Evolutionary conservation across 2,797 vertebrate genomes (phyloP).

Genomic region (Enteromius trimaculatus): DNA sequence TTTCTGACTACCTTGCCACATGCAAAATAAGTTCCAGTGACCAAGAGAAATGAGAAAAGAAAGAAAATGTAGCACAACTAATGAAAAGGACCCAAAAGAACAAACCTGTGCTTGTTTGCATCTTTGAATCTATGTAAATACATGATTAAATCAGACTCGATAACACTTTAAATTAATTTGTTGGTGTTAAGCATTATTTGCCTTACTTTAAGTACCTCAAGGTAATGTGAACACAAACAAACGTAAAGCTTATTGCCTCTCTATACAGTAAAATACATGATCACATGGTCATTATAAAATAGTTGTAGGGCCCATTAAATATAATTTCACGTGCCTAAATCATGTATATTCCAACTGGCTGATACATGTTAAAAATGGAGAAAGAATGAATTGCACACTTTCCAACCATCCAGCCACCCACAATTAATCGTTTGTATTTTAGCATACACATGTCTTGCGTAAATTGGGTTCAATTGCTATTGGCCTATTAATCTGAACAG

Average conservation of each 20-base stretch:
- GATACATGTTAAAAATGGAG: neutral
- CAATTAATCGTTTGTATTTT: neutral
- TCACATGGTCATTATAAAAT: neutral
- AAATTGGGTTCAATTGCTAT: neutral
- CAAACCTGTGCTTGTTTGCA: slow-evolving; percentile 29
- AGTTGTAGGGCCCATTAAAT: neutral
- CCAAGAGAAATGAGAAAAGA: neutral
- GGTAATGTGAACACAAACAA: neutral
- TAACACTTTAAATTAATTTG: slow-evolving; percentile 8
- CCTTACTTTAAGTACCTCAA: neutral
- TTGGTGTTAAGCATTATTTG: slow-evolving; percentile 3
- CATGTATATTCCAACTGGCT: slow-evolving; percentile 2
- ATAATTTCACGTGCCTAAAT: too few species aligned
- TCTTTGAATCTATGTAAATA: neutral
- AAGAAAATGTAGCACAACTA: slow-evolving; percentile 16
- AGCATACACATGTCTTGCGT: neutral
- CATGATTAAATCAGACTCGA: neutral
- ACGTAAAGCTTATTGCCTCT: slow-evolving; percentile 26
- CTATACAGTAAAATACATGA: slow-evolving; percentile 19
- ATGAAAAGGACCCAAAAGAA: slow-evolving; percentile 19
- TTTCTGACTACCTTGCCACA: slow-evolving; percentile 14
- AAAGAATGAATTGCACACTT: neutral
- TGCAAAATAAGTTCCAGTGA: slow-evolving; percentile 40
- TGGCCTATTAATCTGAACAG: neutral
- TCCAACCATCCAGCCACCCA: neutral